Evolutionary conservation across 64 coral and sea anemone species (phyloP), one percentile per base, ranked within the genome.

Genomic region (Stichodactyla helianthus): DNA sequence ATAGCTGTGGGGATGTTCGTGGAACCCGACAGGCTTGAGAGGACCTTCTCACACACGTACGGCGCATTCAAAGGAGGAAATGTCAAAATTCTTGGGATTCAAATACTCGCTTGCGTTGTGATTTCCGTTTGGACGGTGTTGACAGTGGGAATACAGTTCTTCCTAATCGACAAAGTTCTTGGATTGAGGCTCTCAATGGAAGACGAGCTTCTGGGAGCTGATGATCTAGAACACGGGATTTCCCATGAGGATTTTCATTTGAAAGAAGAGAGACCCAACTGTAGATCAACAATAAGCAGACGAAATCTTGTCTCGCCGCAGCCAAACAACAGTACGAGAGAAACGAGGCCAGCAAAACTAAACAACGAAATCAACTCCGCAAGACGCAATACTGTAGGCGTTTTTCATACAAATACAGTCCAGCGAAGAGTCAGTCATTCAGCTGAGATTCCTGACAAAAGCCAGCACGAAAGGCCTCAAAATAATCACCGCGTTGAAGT

Each of bases 1-100:
- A 83, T 96, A 52, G 91, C 94, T 22, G 94, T 96, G 18, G 94
- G 94, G 19, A 83, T 96, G 79, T 96, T 96, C 82, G 94, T 96
- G 5, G 94, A 96, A 27, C 92, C 86, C 17, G 94, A 96, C 82
- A 85, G 84, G 0, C 88, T 96, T 0, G 85, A 93, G 52, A 52
- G 53, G 10, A 86, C 84, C 27, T 96, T 96, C 81, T 96, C 94
- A 16, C 27, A 71, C 60, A 58, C 91, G 53, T 96, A 96, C 59
- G 94, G 94, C 27, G 91, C 92, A 11, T 87, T 96, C 17, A 96
- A 96, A 70, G 94, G 94, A 28, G 94, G 94, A 5, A 77, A 92
- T 31, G 71, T 86, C 12, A 93, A 79, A 57, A 92, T 95, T 64
- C 84, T 95, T 13, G 94, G 94, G 50, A 85, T 95, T 8, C 94